A percentile compares a stretch with the other conserved stretches of the same genome.
Evolutionary conservation across 2,113 vertebrate species (phyloP).

Genomic region (Desmodus rotundus): DNA sequence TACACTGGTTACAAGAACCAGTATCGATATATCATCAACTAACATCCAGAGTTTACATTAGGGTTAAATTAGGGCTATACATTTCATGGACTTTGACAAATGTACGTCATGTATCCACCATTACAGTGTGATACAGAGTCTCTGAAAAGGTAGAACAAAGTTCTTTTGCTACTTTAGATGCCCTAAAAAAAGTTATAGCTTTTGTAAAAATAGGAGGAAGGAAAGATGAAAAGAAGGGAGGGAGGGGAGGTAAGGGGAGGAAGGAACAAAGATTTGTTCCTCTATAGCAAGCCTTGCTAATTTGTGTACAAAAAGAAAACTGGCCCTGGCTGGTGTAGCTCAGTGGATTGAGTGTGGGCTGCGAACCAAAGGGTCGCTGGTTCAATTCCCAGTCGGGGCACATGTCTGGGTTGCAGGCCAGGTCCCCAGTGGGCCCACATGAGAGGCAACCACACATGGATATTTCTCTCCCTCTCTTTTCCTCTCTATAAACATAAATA

Average conservation of each 20-base stretch:
- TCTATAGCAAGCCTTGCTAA: background rate
- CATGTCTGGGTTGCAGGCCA: too few relatives aligned
- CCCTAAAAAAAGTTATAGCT: background rate
- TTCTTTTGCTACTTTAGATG: background rate
- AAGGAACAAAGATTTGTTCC: background rate
- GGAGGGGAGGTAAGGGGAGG: background rate
- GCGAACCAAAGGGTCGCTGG: too few relatives aligned
- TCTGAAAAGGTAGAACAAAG: background rate
- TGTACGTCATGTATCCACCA: background rate
- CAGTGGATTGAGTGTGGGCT: too few relatives aligned
- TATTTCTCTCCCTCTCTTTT: too few relatives aligned
- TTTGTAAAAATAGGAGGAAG: background rate
- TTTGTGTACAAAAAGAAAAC: background rate
- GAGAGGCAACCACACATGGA: too few relatives aligned
- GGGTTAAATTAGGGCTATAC: fast-evolving
- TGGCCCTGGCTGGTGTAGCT: too few relatives aligned
- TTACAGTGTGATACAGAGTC: background rate
- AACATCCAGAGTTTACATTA: too few relatives aligned
- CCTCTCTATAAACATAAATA: too few relatives aligned
- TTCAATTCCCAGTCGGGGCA: too few relatives aligned
- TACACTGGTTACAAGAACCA: background rate
- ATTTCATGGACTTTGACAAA: background rate
- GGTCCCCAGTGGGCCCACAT: too few relatives aligned
- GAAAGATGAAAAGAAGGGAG: background rate
- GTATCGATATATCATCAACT: background rate